Conservation (phyloP, 2,888 invertebrate genomes). For the Eristalinus sepulchralis region DNA sequence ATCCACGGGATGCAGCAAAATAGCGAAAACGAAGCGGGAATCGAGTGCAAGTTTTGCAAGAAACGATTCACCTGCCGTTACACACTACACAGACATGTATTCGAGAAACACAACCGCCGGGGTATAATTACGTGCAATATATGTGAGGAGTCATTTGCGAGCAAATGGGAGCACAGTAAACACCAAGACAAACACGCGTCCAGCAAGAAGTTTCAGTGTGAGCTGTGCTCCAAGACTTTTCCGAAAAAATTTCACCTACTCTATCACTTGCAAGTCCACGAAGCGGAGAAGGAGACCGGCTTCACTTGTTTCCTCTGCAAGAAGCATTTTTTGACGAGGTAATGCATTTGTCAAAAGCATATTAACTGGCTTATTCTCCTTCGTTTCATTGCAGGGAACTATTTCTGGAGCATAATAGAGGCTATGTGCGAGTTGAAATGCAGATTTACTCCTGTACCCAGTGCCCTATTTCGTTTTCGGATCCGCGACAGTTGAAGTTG, state of each 20-base stretch:
- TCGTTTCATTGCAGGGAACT: constrained; percentile 35
- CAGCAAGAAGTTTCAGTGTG: constrained; percentile 42
- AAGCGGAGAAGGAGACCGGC: constrained; percentile 8
- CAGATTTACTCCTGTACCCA: constrained; percentile 54
- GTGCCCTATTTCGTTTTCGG: constrained; percentile 45
- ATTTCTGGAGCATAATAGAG: constrained; percentile 33
- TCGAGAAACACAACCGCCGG: constrained; percentile 43
- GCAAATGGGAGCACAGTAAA: constrained; percentile 40
- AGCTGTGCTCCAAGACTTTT: constrained; percentile 48
- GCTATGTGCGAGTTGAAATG: constrained; percentile 35
- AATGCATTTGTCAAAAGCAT: not conserved
- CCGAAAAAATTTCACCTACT: constrained; percentile 49
- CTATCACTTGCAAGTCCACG: constrained; percentile 64
- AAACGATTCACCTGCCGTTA: constrained; percentile 48
- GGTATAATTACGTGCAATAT: constrained; percentile 52
- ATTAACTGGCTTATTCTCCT: not conserved
- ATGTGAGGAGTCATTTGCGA: constrained; percentile 41
- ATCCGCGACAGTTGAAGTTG: constrained; percentile 55
- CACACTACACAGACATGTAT: constrained; percentile 42
- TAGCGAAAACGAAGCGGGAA: not conserved
- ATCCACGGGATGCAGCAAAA: constrained; percentile 21
- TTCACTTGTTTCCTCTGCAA: constrained; percentile 55
- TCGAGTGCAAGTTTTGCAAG: constrained; percentile 32
- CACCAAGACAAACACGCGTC: constrained; percentile 52
- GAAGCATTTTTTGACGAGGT: constrained; percentile 49